These are phyloP conservation scores for Agonopterix alstromeriana DNA, from an alignment of 2,888 invertebrate genomes.

Conservation along the genomic window DNA sequence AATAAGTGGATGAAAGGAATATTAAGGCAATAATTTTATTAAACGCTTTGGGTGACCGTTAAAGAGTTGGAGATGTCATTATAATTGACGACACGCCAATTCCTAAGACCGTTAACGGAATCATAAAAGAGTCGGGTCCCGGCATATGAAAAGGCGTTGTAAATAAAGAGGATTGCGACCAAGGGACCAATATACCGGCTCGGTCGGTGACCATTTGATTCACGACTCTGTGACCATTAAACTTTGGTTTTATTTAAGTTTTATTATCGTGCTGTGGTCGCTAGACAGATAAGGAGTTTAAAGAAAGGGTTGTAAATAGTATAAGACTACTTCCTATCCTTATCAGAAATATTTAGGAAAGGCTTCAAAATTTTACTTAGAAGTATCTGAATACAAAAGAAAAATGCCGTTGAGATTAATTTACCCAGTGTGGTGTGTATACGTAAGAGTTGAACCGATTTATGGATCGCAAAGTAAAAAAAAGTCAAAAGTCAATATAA, in stretches of 20 bases:
- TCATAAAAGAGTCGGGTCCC: slow-evolving; percentile 17
- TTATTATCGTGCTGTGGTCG: slow-evolving; percentile 10
- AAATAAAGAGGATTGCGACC: slow-evolving; percentile 48
- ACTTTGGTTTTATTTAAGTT: slow-evolving; percentile 17
- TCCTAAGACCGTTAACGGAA: slow-evolving; percentile 17
- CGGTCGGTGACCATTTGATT: slow-evolving; percentile 25
- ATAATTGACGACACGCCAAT: slow-evolving; percentile 33
- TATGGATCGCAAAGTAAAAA: too few relatives aligned
- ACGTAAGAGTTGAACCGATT: too few relatives aligned
- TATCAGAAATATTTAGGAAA: too few relatives aligned
- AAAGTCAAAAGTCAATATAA: too few relatives aligned
- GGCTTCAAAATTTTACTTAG: too few relatives aligned
- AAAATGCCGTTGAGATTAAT: too few relatives aligned
- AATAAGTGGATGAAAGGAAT: background rate
- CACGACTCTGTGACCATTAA: slow-evolving; percentile 18
- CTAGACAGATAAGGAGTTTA: background rate
- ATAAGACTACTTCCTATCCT: too few relatives aligned
- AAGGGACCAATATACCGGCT: slow-evolving; percentile 47
- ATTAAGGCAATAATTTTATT: slow-evolving; percentile 16
- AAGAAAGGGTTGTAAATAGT: too few relatives aligned
- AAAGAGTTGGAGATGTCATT: slow-evolving; percentile 37
- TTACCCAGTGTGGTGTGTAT: too few relatives aligned
- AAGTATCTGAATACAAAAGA: too few relatives aligned
- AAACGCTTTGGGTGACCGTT: slow-evolving; percentile 31
- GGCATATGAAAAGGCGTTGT: slow-evolving; percentile 21